Percentiles rank a stretch among this genome's conserved stretches.
Evolutionary conservation across 1,140 invertebrate species (phyloP).

Genomic region (Phenacoccus solenopsis): DNA sequence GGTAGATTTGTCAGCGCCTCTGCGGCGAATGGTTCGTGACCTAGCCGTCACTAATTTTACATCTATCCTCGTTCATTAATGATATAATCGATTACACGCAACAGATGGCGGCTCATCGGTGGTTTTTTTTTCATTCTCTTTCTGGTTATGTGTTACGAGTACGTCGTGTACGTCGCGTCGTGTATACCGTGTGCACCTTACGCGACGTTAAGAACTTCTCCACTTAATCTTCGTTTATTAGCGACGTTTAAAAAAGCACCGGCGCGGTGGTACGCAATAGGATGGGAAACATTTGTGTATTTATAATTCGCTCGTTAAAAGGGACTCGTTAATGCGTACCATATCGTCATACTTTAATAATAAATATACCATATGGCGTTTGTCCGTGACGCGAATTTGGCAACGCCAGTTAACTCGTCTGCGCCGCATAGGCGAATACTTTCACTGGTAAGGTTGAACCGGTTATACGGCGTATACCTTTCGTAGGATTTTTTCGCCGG

Average conservation of each 20-base stretch:
- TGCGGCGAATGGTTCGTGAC: not conserved
- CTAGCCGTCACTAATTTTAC: constrained; percentile 1
- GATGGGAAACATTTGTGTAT: not conserved
- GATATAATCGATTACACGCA: constrained; percentile 1
- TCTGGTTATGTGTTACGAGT: too few species aligned
- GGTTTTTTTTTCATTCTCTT: too few species aligned
- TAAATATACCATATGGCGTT: constrained; percentile 2
- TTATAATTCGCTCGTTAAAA: not conserved
- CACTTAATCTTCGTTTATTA: not conserved
- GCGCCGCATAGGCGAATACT: not conserved
- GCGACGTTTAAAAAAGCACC: not conserved
- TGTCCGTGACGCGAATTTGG: not conserved
- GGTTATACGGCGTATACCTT: not conserved
- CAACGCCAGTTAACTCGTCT: not conserved
- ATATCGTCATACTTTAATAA: not conserved
- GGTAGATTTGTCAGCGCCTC: not conserved
- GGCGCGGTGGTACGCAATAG: too few species aligned
- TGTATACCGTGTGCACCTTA: not conserved
- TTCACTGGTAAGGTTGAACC: not conserved
- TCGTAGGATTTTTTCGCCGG: too few species aligned
- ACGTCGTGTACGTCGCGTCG: too few species aligned
- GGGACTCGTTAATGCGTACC: not conserved
- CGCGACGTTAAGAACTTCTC: not conserved
- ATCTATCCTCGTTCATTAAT: not conserved
- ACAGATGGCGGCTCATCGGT: not conserved